Conservation (phyloP, 2,888 invertebrate species). For the Macrosiphum euphorbiae region DNA sequence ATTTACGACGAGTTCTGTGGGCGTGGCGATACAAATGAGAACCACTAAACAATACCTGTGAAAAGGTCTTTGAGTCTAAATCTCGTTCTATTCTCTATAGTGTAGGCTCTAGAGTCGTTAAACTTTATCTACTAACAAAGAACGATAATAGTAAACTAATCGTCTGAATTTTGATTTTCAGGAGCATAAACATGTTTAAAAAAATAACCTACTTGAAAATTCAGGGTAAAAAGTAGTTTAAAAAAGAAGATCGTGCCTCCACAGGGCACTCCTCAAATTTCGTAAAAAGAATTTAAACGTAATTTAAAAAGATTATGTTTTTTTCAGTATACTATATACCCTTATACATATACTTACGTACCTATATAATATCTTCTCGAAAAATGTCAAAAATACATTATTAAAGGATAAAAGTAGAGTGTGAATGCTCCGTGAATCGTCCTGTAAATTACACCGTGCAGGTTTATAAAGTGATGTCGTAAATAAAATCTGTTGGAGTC, state of each 20-base stretch:
- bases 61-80: neutral
- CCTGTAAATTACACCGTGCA: neutral
- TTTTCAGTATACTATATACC: neutral
- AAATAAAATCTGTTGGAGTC: neutral
- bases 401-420: neutral
- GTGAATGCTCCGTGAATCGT: neutral
- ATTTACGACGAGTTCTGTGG: neutral
- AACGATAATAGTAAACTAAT: neutral
- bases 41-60: neutral
- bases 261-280: neutral
- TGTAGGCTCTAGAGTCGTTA: neutral
- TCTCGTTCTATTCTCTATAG: neutral
- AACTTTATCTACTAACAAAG: neutral
- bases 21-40: neutral
- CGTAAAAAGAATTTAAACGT: neutral
- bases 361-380: neutral
- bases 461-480: neutral
- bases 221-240: neutral
- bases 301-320: neutral
- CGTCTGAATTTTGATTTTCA: neutral
- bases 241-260: neutral
- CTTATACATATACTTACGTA: no score
- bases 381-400: neutral
- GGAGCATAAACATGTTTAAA: neutral
- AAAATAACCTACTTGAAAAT: neutral